Conservation (phyloP, 2,113 vertebrate species). For the Brienomyrus brachyistius region DNA sequence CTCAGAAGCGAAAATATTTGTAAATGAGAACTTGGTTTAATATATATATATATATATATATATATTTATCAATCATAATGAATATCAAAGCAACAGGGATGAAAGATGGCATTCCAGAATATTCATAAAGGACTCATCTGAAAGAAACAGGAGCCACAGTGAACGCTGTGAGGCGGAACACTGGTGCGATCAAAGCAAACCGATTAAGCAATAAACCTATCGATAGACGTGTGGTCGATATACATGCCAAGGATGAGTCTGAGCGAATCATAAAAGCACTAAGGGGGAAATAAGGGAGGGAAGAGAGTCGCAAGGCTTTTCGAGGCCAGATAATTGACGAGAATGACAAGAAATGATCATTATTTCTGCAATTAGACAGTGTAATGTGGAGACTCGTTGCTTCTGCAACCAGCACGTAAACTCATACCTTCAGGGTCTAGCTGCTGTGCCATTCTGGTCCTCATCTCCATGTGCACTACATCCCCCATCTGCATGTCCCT, state of each 20-base stretch:
- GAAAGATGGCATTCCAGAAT: neutral
- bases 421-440: neutral
- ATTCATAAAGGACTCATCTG: neutral
- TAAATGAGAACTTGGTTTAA: slow-evolving; percentile 4
- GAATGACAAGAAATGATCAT: neutral
- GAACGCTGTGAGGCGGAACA: neutral
- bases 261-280: neutral
- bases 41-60: neutral
- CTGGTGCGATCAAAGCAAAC: neutral
- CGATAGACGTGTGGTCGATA: neutral
- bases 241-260: neutral
- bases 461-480: too few relatives aligned
- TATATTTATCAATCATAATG: neutral
- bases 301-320: neutral
- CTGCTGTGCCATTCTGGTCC: neutral
- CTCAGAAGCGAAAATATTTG: neutral
- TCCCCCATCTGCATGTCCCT: too few relatives aligned
- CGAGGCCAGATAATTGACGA: neutral
- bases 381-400: neutral
- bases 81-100: neutral
- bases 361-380: neutral
- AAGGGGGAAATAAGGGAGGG: neutral
- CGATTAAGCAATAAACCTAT: neutral
- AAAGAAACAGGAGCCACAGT: neutral
- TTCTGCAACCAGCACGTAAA: neutral